Evolutionary conservation across 2,113 vertebrate species (phyloP).

Genomic region (Syrrhaptes paradoxus): DNA sequence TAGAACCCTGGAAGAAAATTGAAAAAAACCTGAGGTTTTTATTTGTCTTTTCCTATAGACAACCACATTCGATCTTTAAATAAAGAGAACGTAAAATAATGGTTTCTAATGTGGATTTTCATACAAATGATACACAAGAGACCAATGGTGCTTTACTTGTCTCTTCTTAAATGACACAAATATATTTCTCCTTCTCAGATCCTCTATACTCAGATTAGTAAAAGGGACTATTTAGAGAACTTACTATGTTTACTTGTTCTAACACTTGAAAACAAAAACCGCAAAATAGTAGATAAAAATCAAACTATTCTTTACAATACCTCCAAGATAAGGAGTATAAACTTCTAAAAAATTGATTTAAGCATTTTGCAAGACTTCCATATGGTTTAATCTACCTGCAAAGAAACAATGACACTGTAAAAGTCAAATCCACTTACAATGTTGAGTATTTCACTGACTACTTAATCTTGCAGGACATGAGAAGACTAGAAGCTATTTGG

Average conservation of each 20-base stretch:
- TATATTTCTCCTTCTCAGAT: not conserved
- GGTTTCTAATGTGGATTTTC: not conserved
- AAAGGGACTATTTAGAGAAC: not conserved
- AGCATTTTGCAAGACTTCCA: not conserved
- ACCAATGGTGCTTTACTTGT: not conserved
- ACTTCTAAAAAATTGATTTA: not conserved
- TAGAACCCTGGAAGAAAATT: slow-evolving; percentile 85
- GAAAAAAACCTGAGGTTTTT: not conserved
- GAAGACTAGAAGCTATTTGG: not conserved
- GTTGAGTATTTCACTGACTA: not conserved
- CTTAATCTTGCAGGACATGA: not conserved
- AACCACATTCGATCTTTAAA: not conserved
- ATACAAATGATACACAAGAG: not conserved
- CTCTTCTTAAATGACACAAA: not conserved
- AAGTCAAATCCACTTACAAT: not conserved
- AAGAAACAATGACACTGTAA: not conserved
- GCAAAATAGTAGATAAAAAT: not conserved
- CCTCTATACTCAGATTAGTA: not conserved
- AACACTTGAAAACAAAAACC: not conserved
- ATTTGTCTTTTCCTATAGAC: not conserved
- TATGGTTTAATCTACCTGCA: not conserved
- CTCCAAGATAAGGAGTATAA: not conserved
- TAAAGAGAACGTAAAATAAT: slow-evolving; percentile 54
- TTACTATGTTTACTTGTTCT: not conserved
- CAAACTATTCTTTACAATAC: not conserved